Percentiles rank a stretch among this genome's conserved stretches.
Conservation (phyloP, 1,140 invertebrate genomes). For the Hyphantria cunea region DNA sequence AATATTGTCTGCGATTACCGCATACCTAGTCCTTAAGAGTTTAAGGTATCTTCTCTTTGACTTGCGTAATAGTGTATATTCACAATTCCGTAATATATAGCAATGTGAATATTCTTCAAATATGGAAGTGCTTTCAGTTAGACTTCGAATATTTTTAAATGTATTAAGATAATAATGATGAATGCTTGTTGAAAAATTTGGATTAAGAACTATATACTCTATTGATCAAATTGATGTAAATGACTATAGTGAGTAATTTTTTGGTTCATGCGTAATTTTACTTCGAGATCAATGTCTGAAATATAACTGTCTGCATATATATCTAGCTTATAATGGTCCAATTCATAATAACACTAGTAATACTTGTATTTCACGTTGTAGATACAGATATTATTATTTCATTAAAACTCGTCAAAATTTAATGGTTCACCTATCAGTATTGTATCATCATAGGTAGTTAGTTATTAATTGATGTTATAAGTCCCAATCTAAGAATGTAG, state of each 20-base stretch:
- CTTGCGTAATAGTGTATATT: conserved; percentile 2
- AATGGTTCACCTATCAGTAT: conserved; percentile 36
- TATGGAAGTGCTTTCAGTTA: conserved; percentile 1
- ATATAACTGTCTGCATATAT: conserved; percentile 36
- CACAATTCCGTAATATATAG: too few species aligned
- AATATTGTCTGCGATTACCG: conserved; percentile 64
- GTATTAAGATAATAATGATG: too few species aligned
- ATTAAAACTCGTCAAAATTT: conserved; percentile 42
- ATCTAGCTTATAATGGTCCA: conserved; percentile 70
- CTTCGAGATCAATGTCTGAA: not conserved
- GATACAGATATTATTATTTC: conserved; percentile 43
- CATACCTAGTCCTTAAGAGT: conserved; percentile 42
- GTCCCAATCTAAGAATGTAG: conserved; percentile 68
- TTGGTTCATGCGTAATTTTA: too few species aligned
- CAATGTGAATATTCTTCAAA: too few species aligned
- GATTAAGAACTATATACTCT: too few species aligned
- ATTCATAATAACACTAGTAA: conserved; percentile 44
- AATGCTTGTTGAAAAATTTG: too few species aligned
- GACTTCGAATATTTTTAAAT: not conserved
- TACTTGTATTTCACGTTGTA: conserved; percentile 43
- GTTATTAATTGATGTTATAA: conserved; percentile 36
- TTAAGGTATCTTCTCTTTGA: conserved; percentile 29
- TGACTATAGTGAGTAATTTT: not conserved
- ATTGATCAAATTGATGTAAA: not conserved
- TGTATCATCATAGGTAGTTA: conserved; percentile 29